Evolutionary conservation across 2,113 vertebrate genomes (phyloP).

Genomic region (Irena cyanogastra): DNA sequence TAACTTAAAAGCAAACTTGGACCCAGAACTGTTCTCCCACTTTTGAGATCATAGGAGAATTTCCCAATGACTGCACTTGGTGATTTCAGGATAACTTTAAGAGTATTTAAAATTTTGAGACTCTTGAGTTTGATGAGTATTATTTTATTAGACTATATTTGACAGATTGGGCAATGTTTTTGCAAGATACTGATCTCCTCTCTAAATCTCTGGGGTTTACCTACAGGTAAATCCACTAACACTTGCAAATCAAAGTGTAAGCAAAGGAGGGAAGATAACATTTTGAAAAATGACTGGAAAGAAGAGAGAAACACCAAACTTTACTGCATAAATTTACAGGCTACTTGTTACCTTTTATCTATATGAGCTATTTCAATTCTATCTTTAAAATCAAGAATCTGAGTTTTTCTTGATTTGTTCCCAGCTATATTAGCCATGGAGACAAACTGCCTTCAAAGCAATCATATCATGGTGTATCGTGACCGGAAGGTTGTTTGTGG

Average conservation of each 20-base stretch:
- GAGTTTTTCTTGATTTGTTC: not conserved
- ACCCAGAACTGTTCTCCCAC: not conserved
- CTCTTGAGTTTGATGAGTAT: not conserved
- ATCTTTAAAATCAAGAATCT: not conserved
- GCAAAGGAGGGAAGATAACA: not conserved
- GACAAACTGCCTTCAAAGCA: not conserved
- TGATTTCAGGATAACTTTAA: not conserved
- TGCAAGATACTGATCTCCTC: not conserved
- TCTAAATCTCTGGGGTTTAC: not conserved
- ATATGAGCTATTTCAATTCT: not conserved
- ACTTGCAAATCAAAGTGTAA: not conserved
- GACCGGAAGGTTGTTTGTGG: not conserved
- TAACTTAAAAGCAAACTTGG: not conserved
- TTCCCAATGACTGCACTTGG: not conserved
- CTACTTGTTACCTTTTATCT: not conserved
- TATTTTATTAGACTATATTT: not conserved
- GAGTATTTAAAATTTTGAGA: not conserved
- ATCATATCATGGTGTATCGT: not conserved
- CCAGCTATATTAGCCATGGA: not conserved
- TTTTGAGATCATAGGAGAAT: not conserved
- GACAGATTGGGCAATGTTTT: not conserved
- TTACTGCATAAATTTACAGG: accelerated
- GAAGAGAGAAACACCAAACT: not conserved
- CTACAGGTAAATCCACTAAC: not conserved
- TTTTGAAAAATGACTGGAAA: not conserved